Percentiles rank a stretch among this genome's conserved stretches.
Conservation (phyloP, 2,113 vertebrate genomes). For the Podocnemis expansa region DNA sequence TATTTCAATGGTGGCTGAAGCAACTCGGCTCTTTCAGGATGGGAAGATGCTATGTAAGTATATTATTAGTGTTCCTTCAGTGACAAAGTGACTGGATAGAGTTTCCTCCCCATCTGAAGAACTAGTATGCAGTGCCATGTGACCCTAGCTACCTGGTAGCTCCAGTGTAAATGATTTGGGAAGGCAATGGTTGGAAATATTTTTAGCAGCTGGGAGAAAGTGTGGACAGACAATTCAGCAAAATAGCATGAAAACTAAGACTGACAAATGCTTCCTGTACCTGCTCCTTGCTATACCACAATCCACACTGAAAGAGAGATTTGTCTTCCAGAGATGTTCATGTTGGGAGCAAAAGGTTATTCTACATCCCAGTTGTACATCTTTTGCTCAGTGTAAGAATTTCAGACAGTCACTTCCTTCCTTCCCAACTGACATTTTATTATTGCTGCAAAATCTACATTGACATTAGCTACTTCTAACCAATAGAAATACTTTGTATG, state of each 20-base stretch:
- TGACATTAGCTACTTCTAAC: not conserved
- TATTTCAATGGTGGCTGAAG: not conserved
- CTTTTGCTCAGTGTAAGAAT: not conserved
- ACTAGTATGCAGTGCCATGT: not conserved
- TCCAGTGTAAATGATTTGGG: not conserved
- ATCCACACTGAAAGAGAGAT: not conserved
- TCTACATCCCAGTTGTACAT: fast-evolving
- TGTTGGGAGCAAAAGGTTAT: not conserved
- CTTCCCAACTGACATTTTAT: not conserved
- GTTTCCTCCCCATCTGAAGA: not conserved
- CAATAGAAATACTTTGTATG: not conserved
- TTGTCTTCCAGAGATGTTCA: fast-evolving
- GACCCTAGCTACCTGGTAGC: not conserved
- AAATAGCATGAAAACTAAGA: not conserved
- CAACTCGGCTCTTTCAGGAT: not conserved
- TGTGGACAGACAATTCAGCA: not conserved
- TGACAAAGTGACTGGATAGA: not conserved
- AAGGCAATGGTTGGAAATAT: not conserved
- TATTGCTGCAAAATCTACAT: not conserved
- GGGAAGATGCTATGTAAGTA: not conserved
- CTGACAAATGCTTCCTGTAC: not conserved
- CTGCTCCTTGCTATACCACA: not conserved
- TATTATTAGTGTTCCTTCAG: not conserved
- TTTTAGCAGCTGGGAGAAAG: not conserved
- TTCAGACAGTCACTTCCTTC: not conserved